Evolutionary conservation across 2,797 vertebrate genomes (phyloP).

Genomic region (Danionella dracula): DNA sequence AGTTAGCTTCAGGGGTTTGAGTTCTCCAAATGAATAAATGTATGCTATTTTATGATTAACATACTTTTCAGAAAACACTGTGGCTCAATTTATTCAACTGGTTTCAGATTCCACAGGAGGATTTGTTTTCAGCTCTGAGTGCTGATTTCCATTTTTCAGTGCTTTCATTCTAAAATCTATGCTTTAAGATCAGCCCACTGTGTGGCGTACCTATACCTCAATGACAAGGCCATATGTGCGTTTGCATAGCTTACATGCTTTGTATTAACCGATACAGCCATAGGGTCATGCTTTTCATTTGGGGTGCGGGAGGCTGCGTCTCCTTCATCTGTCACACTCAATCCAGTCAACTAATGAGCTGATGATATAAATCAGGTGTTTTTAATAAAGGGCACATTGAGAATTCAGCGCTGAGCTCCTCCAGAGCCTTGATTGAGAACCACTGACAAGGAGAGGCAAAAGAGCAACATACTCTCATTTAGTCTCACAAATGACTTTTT

Average conservation of each 20-base stretch:
- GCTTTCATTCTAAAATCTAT: neutral
- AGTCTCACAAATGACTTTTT: neutral
- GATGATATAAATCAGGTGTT: neutral
- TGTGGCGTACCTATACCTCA: neutral
- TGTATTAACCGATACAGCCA: neutral
- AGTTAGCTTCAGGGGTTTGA: too few relatives aligned
- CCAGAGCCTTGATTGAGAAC: neutral
- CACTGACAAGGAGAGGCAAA: neutral
- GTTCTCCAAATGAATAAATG: neutral
- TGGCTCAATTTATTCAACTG: slow-evolving; percentile 4
- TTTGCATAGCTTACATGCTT: neutral
- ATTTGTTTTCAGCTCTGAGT: neutral
- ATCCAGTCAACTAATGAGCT: neutral
- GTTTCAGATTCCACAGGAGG: slow-evolving; percentile 3
- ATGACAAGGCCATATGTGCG: slow-evolving; percentile 17
- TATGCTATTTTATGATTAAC: neutral
- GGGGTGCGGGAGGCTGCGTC: neutral
- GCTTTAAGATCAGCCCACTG: slow-evolving; percentile 4
- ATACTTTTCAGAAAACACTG: slow-evolving; percentile 44
- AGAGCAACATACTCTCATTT: neutral
- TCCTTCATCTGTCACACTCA: neutral
- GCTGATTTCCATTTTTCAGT: slow-evolving; percentile 14
- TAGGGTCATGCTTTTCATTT: neutral
- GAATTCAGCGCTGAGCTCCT: neutral
- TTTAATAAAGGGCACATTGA: neutral